Evolutionary conservation across 2,113 vertebrate genomes (phyloP), one percentile per base, ranked within the genome.

Genomic region (Epinephelus lanceolatus): DNA sequence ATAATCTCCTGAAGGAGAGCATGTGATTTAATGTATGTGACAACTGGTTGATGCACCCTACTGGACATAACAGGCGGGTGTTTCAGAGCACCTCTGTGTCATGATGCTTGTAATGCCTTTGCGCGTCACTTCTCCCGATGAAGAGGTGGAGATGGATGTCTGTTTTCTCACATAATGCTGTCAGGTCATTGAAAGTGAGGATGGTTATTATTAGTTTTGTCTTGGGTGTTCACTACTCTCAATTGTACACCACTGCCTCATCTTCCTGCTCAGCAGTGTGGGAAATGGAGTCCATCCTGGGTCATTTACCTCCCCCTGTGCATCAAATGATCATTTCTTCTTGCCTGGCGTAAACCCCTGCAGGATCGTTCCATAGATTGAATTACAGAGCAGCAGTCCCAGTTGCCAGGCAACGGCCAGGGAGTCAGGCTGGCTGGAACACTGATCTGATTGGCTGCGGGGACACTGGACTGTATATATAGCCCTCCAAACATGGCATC

Each of bases 381-480:
- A 92, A 88, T 89, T 84, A 87, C 70, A 14, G 76, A 83, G 82
- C 81, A 88, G 87, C 81, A 25, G 75, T 75, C 49, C 18, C 80
- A 87, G 93, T 94, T 94, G 88, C 93, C 87, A 89, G 73, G 94
- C 92, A 93, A 94, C 93, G 1, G 62, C 51, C 18, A 40, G 30
- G 63, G 81, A 90, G 76, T 78, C 70, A 75, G 60, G 65, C 57
- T 25, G 45, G 74, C 69, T 71, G 76, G 76, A 65, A 84, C 52
- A 30, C 69, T 80, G 2, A 81, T 80, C 78, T 85, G 86, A 91
- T 92, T 89, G 91, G 91, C 69, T 79, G 62, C 10, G 17, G 70
- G 17, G 75, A 75, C 47, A 42, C 25, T 53, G 73, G 68, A 51
- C 75, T 69, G 65, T 59, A 66, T 71, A 61, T 67, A 45, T 25